phyloP scores from a whole-genome alignment of 2,113 vertebrate species.

The Catharus bicknelli region DNA sequence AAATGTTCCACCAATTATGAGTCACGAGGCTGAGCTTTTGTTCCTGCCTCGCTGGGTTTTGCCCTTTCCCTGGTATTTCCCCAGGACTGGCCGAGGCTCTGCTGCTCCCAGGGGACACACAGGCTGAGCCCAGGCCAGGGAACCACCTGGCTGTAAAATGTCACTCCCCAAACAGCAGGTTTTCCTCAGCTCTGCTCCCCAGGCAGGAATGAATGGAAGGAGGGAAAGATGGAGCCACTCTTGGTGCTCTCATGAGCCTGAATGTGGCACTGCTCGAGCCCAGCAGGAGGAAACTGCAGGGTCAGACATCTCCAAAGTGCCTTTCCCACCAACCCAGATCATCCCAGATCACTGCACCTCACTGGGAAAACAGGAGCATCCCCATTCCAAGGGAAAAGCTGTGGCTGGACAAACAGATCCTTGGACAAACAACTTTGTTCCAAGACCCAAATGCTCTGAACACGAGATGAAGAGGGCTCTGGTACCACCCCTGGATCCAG shows the following conservation, averaged over 20 bases:
- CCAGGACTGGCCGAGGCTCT: not conserved
- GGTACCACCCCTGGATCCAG: not conserved
- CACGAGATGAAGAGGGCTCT: not conserved
- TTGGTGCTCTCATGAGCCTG: fast-evolving
- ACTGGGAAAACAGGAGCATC: not conserved
- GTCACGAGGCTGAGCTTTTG: conserved; percentile 45
- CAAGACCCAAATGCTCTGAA: not conserved
- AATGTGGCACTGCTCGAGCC: not conserved
- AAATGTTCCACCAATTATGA: conserved; percentile 56
- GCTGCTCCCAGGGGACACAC: fast-evolving
- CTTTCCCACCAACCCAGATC: not conserved
- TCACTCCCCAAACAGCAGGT: fast-evolving
- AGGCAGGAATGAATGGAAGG: not conserved
- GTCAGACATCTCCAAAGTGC: not conserved
- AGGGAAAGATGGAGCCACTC: not conserved
- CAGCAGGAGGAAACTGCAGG: fast-evolving
- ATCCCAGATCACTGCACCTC: not conserved
- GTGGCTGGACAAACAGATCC: not conserved
- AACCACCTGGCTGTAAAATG: not conserved
- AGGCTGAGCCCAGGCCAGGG: not conserved
- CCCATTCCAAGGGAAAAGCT: not conserved
- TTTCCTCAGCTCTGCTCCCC: not conserved
- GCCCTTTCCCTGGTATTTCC: conserved; percentile 45
- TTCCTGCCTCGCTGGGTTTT: conserved; percentile 12
- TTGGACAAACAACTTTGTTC: not conserved